Base-by-base conservation (phyloP, 2,888 invertebrate species). In the Campoletis raptor region DNA sequence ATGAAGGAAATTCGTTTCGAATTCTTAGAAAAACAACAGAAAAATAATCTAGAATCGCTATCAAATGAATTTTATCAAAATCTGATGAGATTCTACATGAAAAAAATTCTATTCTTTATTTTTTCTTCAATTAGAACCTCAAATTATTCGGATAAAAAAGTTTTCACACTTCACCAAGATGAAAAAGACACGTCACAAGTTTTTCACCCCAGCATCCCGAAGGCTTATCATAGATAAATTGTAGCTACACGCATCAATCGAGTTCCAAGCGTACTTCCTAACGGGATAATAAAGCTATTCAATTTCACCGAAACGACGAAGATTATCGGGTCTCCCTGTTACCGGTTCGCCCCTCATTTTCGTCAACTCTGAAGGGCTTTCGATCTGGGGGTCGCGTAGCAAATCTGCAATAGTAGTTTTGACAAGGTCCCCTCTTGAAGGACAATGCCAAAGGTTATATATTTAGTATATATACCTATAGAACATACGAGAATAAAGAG, bases 401-500 rank as follows among this genome's bases (percentile, higher is more conserved):
- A 91, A 93, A 93, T 94, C 92, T 91, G 86, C 91, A 90, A 91
- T 91, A 91, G 89, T 90, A 92, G 92, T 93, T 93, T 93, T 91
- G 93, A 93, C 93, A 93, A 90, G 91, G 89, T 92, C 89, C 90
- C 89, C 89, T 90, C 79, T 81, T 77, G 81, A 76, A 84, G 80
- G 88, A 91, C 91, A 92, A 92, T 91, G 72, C 89, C 45, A 40
- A 64, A 30, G 52, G 72, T n/a, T 67, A 30, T n/a, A 45, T 40
- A 73, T 36, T 24, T 69, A 57, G 36, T n/a, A n/a, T 64, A 57
- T 69, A 69, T 7, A 52, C 30, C 21, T 24, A 42, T 52, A 52
- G 42, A 30, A 89, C 86, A 87, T 87, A 61, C 40, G 83, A 86
- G 81, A 70, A 45, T 30, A 72, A 37, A 48, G 54, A 80, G 84